Base-by-base conservation (phyloP, 2,888 invertebrate genomes). In the Diarsia brunnea region DNA sequence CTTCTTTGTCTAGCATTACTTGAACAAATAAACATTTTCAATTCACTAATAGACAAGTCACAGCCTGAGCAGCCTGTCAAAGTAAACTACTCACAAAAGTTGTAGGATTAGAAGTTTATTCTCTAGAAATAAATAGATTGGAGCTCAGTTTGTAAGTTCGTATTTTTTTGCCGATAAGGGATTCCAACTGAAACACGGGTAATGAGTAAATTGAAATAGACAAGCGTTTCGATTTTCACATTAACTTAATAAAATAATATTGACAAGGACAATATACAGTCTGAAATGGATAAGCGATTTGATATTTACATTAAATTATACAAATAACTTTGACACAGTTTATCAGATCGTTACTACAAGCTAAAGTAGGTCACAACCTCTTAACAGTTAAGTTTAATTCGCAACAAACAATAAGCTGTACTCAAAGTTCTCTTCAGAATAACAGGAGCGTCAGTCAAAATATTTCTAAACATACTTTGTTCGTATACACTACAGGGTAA, bases 391-490 rank as follows among this genome's bases (percentile, higher is more conserved):
- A 65, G 69, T 55, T 27, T 58, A 49, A 58, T 75, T 55, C 12
- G 31, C 53, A 79, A 47, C 27, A 64, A 72, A 63, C 45, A 61
- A 19, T 21, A 68, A 53, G 45, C 67, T 49, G 19, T 38, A 69
- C 31, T 43, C 60, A 47, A 81, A 71, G 19, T 69, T 72, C 47
- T 49, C 58, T 67, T 24, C 49, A 53, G 19, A 73, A 63, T 43
- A 79, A 66, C 51, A 49, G 8, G 21, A 47, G 43, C 31, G 58
- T 78, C 70, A 75, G 69, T 64, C 68, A 80, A 72, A 76, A 74
- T 75, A 49, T 69, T 73, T 45, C 67, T 45, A 73, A 84, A 75
- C 64, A 85, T 71, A 77, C 71, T 31, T 61, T 4, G 64, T 58
- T 69, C 51, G 63, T 67, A 64, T 16, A 77, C 43, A 45, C 60